Percentiles rank a stretch among this genome's conserved stretches.
Evolutionary conservation across 2,113 vertebrate genomes (phyloP).

Genomic region (Panthera leo): DNA sequence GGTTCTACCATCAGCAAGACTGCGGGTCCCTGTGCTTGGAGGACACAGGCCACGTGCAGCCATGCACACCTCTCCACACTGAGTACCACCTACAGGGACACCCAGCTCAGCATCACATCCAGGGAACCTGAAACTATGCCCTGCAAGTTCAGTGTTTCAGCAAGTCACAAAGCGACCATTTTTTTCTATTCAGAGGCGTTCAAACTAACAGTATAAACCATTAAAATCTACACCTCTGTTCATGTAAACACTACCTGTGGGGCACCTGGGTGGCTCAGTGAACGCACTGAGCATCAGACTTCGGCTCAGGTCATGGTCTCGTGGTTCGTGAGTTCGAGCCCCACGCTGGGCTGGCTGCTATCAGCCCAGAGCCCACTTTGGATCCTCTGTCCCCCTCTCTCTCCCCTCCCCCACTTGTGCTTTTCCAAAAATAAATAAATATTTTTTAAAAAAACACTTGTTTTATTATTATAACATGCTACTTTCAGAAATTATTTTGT

Average conservation of each 20-base stretch:
- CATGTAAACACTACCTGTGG: slow-evolving; percentile 58
- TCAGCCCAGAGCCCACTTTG: no score
- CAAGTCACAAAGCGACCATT: background rate
- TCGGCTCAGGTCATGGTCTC: no score
- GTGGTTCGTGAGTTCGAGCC: no score
- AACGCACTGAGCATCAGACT: no score
- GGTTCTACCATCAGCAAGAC: background rate
- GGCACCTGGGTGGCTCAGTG: no score
- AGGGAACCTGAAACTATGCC: background rate
- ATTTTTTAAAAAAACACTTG: slow-evolving; percentile 5
- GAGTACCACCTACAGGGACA: no score
- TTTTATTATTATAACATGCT: slow-evolving; percentile 62
- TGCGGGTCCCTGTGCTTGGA: background rate
- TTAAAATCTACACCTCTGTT: slow-evolving; percentile 9
- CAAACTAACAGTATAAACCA: background rate
- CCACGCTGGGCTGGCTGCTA: no score
- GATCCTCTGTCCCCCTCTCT: no score
- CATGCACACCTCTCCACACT: background rate
- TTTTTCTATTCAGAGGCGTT: slow-evolving; percentile 9
- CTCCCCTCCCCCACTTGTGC: no score
- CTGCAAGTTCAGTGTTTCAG: background rate
- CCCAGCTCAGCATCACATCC: background rate
- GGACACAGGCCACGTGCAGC: background rate
- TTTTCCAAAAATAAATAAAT: no score
- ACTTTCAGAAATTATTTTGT: slow-evolving; percentile 70